phyloP scores from a whole-genome alignment of 2,888 invertebrate species.

The Mesorhabditis belari region DNA sequence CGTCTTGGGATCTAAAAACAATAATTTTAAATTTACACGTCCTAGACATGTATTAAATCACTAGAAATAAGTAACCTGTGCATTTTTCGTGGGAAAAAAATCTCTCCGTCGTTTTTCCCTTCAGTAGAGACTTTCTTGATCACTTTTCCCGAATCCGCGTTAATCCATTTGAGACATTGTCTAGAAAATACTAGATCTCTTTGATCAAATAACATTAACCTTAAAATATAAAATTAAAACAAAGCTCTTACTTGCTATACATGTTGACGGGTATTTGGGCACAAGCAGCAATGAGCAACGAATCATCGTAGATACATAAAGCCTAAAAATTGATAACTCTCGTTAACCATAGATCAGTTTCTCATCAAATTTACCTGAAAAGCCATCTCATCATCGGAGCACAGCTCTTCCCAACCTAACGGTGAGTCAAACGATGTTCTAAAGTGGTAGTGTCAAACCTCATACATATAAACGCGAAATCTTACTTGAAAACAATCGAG shows the following conservation, averaged over 20 bases:
- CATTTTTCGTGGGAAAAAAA: slow-evolving; percentile 43
- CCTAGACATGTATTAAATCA: not conserved
- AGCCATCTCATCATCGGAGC: slow-evolving; percentile 16
- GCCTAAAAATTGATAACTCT: slow-evolving; percentile 5
- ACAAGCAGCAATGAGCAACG: slow-evolving; percentile 36
- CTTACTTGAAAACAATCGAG: slow-evolving; percentile 4
- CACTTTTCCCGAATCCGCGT: slow-evolving; percentile 20
- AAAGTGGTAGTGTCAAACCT: slow-evolving; percentile 1
- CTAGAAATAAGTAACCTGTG: slow-evolving; percentile 13
- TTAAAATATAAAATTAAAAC: slow-evolving; percentile 1
- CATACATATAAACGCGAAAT: not conserved
- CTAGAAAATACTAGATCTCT: slow-evolving; percentile 13
- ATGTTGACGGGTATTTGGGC: slow-evolving; percentile 35
- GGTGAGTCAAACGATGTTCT: slow-evolving; percentile 43
- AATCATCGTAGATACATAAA: slow-evolving; percentile 34
- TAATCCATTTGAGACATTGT: slow-evolving; percentile 33
- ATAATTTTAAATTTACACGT: too few species aligned
- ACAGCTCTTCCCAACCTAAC: slow-evolving; percentile 42
- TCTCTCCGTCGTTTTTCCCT: slow-evolving; percentile 40
- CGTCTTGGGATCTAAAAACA: slow-evolving; percentile 25
- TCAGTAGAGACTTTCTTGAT: slow-evolving; percentile 19
- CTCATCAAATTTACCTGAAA: slow-evolving; percentile 5
- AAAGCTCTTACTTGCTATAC: slow-evolving; percentile 34
- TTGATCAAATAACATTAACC: not conserved
- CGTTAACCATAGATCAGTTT: not conserved